Percentiles rank a stretch among this genome's conserved stretches.
Evolutionary conservation across 2,797 vertebrate species (phyloP).

Genomic region (Pipistrellus pygmaeus): DNA sequence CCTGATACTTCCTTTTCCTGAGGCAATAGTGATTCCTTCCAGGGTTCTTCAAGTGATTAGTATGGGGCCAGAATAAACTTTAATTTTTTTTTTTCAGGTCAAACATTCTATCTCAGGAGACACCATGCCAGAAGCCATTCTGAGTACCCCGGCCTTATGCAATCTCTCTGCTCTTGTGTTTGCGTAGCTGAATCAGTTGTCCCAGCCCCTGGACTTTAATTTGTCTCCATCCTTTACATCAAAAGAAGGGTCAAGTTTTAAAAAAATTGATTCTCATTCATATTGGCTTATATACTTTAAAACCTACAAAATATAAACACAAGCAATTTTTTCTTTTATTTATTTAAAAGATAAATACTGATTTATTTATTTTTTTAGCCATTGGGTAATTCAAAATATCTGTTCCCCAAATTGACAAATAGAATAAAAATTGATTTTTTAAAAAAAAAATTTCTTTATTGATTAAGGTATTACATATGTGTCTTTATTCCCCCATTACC

Average conservation of each 20-base stretch:
- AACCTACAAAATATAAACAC: not conserved
- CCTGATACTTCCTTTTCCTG: conserved; percentile 6
- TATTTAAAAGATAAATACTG: not conserved
- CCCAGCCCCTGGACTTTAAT: not conserved
- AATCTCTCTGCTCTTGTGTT: not conserved
- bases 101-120: not conserved
- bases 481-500: not conserved
- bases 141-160: not conserved
- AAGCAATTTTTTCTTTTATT: not conserved
- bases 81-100: not conserved
- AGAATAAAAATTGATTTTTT: conserved; percentile 32
- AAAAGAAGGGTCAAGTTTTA: not conserved
- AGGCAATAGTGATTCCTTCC: conserved; percentile 4
- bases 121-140: not conserved
- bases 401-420: conserved; percentile 38
- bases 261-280: not conserved
- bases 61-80: not conserved
- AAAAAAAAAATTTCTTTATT: no score
- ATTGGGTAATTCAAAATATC: conserved; percentile 31
- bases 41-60: not conserved
- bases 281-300: conserved; percentile 21
- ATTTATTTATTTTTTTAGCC: conserved; percentile 30
- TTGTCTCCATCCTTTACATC: not conserved
- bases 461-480: no score
- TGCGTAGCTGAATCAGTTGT: not conserved